phyloP scores from a whole-genome alignment of 2,888 invertebrate species.

The Coenonympha glycerion region DNA sequence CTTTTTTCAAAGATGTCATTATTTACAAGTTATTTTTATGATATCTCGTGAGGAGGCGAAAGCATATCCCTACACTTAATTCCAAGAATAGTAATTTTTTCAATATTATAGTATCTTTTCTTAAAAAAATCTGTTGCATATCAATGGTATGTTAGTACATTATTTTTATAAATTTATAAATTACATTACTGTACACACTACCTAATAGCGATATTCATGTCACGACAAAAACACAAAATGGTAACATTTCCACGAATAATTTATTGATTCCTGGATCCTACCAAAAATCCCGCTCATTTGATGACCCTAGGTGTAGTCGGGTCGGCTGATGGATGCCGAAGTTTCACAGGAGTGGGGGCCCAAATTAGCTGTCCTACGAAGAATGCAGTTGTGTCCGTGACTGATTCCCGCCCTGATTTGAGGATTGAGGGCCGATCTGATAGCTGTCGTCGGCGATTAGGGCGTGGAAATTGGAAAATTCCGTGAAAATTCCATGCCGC shows the following conservation, averaged over 20 bases:
- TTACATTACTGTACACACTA: too few species aligned
- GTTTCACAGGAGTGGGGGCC: conserved; percentile 68
- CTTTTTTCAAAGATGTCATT: neutral
- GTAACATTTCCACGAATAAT: too few species aligned
- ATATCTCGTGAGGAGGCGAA: too few species aligned
- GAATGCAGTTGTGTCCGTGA: conserved; percentile 69
- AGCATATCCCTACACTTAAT: too few species aligned
- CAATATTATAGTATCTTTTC: too few species aligned
- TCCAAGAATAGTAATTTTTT: too few species aligned
- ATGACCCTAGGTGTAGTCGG: conserved; percentile 15
- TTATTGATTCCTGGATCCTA: too few species aligned
- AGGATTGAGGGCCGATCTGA: conserved; percentile 43
- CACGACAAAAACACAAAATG: too few species aligned
- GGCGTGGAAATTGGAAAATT: conserved; percentile 64
- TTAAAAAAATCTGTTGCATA: too few species aligned
- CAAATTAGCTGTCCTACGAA: conserved; percentile 69
- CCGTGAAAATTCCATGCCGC: conserved; percentile 29
- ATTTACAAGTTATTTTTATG: neutral
- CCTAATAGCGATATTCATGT: too few species aligned
- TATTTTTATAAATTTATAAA: too few species aligned
- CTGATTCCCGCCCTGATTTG: conserved; percentile 53
- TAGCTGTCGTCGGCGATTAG: conserved; percentile 59
- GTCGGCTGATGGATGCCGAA: conserved; percentile 61
- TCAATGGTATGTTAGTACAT: too few species aligned
- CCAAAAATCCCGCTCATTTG: neutral